phyloP scores from a whole-genome alignment of 2,113 vertebrate species.

The Taxidea taxus region DNA sequence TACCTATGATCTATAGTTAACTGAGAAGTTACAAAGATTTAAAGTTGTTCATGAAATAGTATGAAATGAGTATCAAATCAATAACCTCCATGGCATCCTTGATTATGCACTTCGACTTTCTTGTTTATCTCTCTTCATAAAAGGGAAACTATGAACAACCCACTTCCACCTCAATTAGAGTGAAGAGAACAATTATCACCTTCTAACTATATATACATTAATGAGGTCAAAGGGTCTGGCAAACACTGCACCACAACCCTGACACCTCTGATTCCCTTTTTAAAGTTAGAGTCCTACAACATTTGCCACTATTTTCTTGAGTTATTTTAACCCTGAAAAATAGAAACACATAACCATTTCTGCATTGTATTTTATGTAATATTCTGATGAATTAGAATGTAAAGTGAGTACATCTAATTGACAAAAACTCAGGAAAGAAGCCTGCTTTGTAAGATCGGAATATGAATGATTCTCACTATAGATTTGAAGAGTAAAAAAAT shows the following conservation, averaged over 20 bases:
- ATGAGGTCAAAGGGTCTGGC: neutral
- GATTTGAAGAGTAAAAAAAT: neutral
- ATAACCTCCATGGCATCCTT: neutral
- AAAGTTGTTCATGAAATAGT: neutral
- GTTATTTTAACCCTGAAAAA: neutral
- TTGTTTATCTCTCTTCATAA: neutral
- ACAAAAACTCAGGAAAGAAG: neutral
- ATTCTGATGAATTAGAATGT: neutral
- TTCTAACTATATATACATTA: neutral
- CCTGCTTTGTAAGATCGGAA: neutral
- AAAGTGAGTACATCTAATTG: neutral
- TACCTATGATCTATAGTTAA: constrained; percentile 14
- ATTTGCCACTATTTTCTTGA: neutral
- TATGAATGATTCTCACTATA: neutral
- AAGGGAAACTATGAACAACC: neutral
- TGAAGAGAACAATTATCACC: neutral
- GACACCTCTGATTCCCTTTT: neutral
- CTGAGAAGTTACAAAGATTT: neutral
- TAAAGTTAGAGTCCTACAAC: neutral
- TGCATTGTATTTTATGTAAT: neutral
- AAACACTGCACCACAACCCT: neutral
- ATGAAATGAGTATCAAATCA: constrained; percentile 17
- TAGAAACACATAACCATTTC: neutral
- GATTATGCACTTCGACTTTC: neutral
- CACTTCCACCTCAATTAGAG: neutral